Evolutionary conservation across 2,113 vertebrate genomes (phyloP), one percentile per base, ranked within the genome.

Genomic region (Rostratula benghalensis): DNA sequence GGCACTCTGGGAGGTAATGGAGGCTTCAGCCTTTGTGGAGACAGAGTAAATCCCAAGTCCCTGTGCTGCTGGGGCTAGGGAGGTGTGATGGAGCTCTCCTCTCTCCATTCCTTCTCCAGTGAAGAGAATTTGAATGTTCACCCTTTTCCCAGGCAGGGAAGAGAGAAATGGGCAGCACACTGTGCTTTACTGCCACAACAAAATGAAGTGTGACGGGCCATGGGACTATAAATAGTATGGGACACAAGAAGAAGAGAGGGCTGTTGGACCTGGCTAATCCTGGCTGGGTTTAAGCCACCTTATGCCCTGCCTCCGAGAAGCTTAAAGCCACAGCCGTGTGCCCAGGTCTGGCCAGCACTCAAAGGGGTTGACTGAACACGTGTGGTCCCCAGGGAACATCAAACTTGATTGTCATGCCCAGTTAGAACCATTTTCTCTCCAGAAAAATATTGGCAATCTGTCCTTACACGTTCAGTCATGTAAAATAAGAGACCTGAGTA

Each of bases 241-340:
- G 86, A 54, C 83, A 65, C 0, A 37, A 86, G 89, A 1, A 89
- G 87, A 71, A 96, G 71, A 65, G 61, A 70, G 64, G 57, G 48
- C 86, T 93, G 56, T 35, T 48, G 45, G 95, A 95, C 95, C 95
- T 93, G 91, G 85, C 78, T 96, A 96, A 97, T 95, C 96, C 74
- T 3, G 0, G 50, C 65, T 70, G 8, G 1, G 24, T 56, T 88
- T 88, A 92, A 93, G 79, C 93, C 86, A 71, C 67, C 35, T 86
- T 79, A 21, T 2, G 13, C 25, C 74, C 90, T 45, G 75, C 37
- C 68, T 78, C n/a, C 3, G 0, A 65, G 91, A 51, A 78, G 63
- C 68, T 95, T 95, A 95, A 91, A 94, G 84, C 20, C 75, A 61
- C 85, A 93, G 82, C 33, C 7, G 14, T 9, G 41, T 31, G 73